Evolutionary conservation across 1,140 invertebrate species (phyloP).

Genomic region (Drosophila santomea): DNA sequence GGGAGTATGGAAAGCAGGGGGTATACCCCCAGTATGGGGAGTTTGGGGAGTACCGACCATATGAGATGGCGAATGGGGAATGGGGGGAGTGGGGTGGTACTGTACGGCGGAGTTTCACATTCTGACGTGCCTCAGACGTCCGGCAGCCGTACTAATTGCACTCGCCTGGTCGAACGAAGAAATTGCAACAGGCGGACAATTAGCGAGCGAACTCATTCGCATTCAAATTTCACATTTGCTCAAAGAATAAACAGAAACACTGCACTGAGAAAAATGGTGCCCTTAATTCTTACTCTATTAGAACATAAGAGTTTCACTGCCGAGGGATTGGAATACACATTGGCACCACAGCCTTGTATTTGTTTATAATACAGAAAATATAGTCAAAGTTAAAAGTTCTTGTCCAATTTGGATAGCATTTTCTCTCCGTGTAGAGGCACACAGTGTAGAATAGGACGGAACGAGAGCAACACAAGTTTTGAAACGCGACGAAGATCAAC

Average conservation of each 20-base stretch:
- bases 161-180: constrained; percentile 35
- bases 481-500: constrained; percentile 36
- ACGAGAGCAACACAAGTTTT: constrained; percentile 23
- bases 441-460: constrained; percentile 9
- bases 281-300: no score
- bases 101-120: constrained; percentile 51
- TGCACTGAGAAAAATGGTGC: not conserved
- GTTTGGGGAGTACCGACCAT: not conserved
- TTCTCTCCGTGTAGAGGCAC: constrained; percentile 5
- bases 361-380: no score
- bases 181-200: constrained; percentile 53
- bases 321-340: no score
- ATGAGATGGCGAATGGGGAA: not conserved
- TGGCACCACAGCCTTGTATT: no score
- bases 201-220: constrained; percentile 42
- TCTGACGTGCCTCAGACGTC: constrained; percentile 65
- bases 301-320: no score
- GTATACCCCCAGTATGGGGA: not conserved
- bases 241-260: constrained; percentile 3
- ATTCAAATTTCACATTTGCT: constrained; percentile 33
- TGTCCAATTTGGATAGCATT: not conserved
- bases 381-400: no score
- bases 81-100: constrained; percentile 6
- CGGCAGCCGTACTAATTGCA: constrained; percentile 66
- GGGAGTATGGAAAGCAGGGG: not conserved